These are phyloP conservation scores for Thalassarche chlororhynchos DNA, from an alignment of 2,113 vertebrate species.

Conservation along the genomic window DNA sequence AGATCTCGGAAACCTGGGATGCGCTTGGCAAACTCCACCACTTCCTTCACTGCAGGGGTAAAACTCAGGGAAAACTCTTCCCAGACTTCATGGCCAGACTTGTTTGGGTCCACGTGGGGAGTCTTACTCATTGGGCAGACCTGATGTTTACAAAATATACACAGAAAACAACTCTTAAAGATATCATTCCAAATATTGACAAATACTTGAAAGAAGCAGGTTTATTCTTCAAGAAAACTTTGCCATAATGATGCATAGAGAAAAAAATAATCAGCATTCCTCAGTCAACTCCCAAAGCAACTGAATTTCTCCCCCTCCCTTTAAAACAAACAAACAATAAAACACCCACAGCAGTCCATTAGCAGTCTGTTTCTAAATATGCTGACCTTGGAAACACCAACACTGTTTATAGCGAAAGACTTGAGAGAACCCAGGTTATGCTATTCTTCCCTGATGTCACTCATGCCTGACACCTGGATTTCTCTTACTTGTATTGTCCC, in stretches of 20 bases:
- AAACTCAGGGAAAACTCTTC: slow-evolving; percentile 98
- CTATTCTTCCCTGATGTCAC: not conserved
- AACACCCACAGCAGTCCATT: not conserved
- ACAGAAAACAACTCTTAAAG: slow-evolving; percentile 24
- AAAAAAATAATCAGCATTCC: not conserved
- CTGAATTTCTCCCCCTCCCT: not conserved
- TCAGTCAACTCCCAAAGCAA: not conserved
- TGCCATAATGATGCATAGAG: not conserved
- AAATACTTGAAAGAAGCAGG: not conserved
- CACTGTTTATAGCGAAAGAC: not conserved
- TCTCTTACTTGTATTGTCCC: not conserved
- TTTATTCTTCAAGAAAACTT: not conserved
- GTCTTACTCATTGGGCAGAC: slow-evolving; percentile 95
- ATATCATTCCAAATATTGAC: not conserved
- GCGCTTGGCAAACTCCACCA: slow-evolving; percentile 96
- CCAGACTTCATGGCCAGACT: slow-evolving; percentile 95
- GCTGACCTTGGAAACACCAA: not conserved
- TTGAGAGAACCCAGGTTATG: not conserved
- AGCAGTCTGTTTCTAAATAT: not conserved
- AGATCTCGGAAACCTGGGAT: slow-evolving; percentile 95
- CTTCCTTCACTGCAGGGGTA: slow-evolving; percentile 95
- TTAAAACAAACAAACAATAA: not conserved
- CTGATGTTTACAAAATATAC: slow-evolving; percentile 66
- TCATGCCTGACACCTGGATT: not conserved
- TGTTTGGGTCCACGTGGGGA: slow-evolving; percentile 89